phyloP scores from a whole-genome alignment of 2,113 vertebrate species.

The Globicephala melas region DNA sequence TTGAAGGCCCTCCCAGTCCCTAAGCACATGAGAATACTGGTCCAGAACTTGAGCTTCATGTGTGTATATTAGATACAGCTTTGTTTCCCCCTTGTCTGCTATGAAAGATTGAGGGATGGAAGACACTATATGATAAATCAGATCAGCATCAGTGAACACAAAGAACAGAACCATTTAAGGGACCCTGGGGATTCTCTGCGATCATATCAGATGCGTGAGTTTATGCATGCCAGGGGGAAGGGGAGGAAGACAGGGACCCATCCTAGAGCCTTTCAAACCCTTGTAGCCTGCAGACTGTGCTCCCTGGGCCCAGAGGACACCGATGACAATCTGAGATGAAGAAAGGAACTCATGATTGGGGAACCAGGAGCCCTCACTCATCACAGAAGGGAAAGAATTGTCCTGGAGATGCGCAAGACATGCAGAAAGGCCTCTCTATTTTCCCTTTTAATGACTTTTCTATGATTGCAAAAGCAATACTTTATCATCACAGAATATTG shows the following conservation, averaged over 20 bases:
- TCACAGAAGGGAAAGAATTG: neutral
- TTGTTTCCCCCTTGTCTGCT: neutral
- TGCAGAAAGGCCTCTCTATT: neutral
- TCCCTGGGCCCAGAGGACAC: neutral
- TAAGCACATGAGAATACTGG: neutral
- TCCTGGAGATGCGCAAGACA: neutral
- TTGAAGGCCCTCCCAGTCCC: neutral
- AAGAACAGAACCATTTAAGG: neutral
- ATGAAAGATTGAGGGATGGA: neutral
- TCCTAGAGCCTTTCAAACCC: neutral
- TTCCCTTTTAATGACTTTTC: neutral
- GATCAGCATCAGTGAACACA: neutral
- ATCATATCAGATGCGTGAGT: neutral
- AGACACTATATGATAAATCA: neutral
- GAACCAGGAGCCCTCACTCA: neutral
- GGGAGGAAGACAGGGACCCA: neutral
- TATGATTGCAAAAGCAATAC: neutral
- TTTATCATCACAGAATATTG: neutral
- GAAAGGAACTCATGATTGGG: accelerated
- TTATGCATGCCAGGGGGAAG: neutral
- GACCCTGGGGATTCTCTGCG: neutral
- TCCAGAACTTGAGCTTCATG: neutral
- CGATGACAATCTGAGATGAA: neutral
- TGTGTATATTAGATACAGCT: neutral
- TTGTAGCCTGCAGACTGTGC: neutral